Evolutionary conservation across 2,113 vertebrate species (phyloP).

Genomic region (Nicator chloris): DNA sequence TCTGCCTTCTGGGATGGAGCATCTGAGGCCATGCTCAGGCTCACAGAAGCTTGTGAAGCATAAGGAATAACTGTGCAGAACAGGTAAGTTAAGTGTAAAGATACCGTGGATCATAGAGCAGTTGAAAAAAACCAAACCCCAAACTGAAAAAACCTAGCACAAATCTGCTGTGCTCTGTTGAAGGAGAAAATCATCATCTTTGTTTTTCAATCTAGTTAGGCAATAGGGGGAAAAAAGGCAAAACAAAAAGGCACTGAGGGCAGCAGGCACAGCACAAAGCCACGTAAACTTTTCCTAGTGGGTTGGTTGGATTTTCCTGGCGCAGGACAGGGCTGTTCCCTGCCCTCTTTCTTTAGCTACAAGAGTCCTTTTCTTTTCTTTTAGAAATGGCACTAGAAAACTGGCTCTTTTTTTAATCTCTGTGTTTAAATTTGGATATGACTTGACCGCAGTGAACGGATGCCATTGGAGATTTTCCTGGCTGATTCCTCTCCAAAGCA

Average conservation of each 20-base stretch:
- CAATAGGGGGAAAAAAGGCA: neutral
- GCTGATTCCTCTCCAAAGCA: neutral
- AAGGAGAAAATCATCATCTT: neutral
- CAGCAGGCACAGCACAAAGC: neutral
- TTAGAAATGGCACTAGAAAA: neutral
- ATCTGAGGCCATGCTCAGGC: neutral
- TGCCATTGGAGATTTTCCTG: neutral
- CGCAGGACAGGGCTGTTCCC: neutral
- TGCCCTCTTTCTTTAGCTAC: neutral
- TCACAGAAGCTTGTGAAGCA: neutral
- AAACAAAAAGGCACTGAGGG: neutral
- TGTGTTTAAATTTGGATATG: conserved; percentile 1
- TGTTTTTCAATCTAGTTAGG: neutral
- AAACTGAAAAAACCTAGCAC: rapidly evolving
- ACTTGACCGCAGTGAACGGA: neutral
- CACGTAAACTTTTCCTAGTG: neutral
- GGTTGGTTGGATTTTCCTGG: neutral
- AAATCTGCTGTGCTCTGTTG: neutral
- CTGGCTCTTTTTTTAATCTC: neutral
- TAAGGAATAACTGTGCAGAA: neutral
- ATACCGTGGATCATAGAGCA: neutral
- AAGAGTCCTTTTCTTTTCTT: conserved; percentile 28
- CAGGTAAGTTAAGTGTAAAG: neutral
- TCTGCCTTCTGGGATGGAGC: neutral
- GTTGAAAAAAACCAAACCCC: neutral